A percentile compares a stretch with the other conserved stretches of the same genome.
phyloP scores from a whole-genome alignment of 2,888 invertebrate species.

The Caprella mutica region DNA sequence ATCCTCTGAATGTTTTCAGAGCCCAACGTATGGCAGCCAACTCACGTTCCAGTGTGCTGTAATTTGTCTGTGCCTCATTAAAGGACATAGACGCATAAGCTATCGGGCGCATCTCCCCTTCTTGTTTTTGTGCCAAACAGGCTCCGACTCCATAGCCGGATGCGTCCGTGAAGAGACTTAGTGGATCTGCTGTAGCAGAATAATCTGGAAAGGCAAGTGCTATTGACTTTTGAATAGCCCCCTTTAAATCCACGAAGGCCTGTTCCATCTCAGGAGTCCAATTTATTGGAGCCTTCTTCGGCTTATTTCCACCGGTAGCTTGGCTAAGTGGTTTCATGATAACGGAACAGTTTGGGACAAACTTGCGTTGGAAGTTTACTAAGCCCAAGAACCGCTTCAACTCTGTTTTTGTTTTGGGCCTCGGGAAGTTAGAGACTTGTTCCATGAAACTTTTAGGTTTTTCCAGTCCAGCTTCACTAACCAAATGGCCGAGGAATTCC shows the following conservation, averaged over 20 bases:
- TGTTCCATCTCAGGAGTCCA: not conserved
- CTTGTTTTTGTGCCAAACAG: not conserved
- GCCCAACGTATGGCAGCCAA: not conserved
- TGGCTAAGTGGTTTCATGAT: not conserved
- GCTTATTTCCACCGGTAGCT: not conserved
- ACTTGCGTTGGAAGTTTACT: not conserved
- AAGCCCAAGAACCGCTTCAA: not conserved
- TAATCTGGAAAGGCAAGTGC: not conserved
- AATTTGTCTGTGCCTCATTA: not conserved
- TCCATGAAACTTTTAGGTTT: not conserved
- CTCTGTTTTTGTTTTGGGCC: not conserved
- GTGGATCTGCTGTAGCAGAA: not conserved
- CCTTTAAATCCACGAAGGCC: not conserved
- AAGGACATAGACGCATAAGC: not conserved
- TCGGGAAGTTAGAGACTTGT: not conserved
- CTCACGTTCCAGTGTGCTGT: not conserved
- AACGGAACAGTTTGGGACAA: not conserved
- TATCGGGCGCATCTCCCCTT: not conserved
- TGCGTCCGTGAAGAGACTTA: not conserved
- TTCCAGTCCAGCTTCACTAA: not conserved
- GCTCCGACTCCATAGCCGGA: not conserved
- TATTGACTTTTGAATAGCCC: not conserved
- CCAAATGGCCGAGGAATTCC: not conserved
- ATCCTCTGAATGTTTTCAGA: not conserved
- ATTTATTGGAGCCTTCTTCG: not conserved